These are phyloP conservation scores for Fissipunctia ypsillon DNA, from an alignment of 2,888 invertebrate species.

Conservation along the genomic window DNA sequence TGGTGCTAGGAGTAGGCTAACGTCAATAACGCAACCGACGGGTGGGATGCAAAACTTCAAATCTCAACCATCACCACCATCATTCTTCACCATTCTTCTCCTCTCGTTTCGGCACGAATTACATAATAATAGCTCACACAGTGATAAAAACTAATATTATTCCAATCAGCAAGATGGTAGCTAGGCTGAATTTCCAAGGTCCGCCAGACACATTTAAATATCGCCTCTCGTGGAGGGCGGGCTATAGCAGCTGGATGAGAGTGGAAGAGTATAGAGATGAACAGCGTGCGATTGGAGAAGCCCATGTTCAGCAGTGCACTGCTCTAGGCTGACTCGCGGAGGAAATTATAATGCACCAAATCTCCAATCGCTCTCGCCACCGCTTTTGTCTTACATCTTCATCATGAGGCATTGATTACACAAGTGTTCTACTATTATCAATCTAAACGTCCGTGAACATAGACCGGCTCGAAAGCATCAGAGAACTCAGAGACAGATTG, in stretches of 20 bases:
- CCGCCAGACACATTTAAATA: neutral
- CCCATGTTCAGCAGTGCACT: neutral
- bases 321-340: neutral
- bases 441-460: slow-evolving; percentile 11
- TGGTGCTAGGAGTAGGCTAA: neutral
- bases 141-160: neutral
- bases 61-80: neutral
- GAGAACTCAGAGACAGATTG: neutral
- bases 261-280: neutral
- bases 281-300: neutral
- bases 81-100: neutral
- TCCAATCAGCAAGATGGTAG: too few relatives aligned
- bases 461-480: neutral
- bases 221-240: neutral
- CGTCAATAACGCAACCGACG: neutral
- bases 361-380: slow-evolving; percentile 23
- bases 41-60: neutral
- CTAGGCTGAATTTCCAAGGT: neutral
- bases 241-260: neutral
- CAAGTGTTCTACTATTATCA: slow-evolving; percentile 38
- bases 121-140: neutral
- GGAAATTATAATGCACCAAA: neutral
- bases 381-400: slow-evolving; percentile 13
- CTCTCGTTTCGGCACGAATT: neutral
- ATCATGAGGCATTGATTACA: slow-evolving; percentile 35